Evolutionary conservation across 2,113 vertebrate genomes (phyloP).

Genomic region (Ondatra zibethicus): DNA sequence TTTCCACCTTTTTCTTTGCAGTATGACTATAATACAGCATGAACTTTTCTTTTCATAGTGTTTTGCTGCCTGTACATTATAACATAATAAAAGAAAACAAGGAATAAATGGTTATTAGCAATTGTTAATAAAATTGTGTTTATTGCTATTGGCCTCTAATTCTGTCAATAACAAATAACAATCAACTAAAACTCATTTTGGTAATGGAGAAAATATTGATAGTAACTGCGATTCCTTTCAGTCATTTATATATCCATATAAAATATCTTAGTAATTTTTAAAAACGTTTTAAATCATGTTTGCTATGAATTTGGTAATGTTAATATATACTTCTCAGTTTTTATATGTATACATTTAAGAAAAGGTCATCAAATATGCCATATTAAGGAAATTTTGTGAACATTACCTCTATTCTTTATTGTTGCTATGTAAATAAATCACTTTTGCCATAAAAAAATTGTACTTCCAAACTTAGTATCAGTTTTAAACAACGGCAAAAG

Average conservation of each 20-base stretch:
- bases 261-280: background rate
- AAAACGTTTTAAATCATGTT: background rate
- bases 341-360: background rate
- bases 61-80: background rate
- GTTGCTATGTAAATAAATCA: background rate
- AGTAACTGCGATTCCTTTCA: background rate
- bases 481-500: background rate
- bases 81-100: background rate
- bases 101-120: background rate
- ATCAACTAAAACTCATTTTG: background rate
- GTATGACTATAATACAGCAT: background rate
- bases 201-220: background rate
- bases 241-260: background rate
- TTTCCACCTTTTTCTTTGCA: background rate
- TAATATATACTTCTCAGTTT: background rate
- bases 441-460: background rate
- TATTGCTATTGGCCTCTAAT: background rate
- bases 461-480: background rate
- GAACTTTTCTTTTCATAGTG: background rate
- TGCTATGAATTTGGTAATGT: background rate
- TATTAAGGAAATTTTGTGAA: background rate
- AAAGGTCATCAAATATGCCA: background rate
- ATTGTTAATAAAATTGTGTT: background rate
- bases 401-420: background rate
- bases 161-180: background rate